Evolutionary conservation across 2,888 invertebrate genomes (phyloP).

Genomic region (Glyphotaelius pellucidus): DNA sequence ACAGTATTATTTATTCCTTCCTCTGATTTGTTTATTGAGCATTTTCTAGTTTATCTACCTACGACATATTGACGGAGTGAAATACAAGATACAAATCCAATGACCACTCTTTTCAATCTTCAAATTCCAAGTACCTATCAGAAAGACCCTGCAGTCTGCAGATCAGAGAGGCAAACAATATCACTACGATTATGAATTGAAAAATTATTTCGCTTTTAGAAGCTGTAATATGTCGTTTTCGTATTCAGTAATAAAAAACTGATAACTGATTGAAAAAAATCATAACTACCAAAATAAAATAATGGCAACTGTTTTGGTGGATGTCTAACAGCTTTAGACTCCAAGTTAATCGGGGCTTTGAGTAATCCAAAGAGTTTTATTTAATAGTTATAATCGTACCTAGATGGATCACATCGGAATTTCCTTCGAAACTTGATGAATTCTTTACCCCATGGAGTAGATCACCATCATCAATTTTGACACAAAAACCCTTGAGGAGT

Average conservation of each 20-base stretch:
- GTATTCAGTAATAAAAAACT: no score
- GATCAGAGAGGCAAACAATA: neutral
- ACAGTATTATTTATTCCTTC: neutral
- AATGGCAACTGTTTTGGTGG: neutral
- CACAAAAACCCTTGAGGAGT: no score
- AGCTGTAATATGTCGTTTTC: no score
- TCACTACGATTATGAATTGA: neutral
- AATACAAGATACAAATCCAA: neutral
- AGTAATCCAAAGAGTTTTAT: no score
- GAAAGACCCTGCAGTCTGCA: no score
- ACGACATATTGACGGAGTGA: neutral
- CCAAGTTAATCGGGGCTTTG: no score
- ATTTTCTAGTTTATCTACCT: neutral
- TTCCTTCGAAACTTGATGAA: neutral
- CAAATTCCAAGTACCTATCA: neutral
- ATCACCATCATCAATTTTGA: no score
- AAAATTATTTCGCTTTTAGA: neutral
- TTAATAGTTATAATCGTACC: no score
- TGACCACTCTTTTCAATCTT: neutral
- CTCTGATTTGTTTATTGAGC: neutral
- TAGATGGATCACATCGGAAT: neutral
- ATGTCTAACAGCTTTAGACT: no score
- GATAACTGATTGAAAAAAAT: no score
- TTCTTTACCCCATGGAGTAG: neutral
- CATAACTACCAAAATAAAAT: neutral